Conservation (phyloP, 53 echinoderm and acorn worm genomes). For the Antedon mediterranea region DNA sequence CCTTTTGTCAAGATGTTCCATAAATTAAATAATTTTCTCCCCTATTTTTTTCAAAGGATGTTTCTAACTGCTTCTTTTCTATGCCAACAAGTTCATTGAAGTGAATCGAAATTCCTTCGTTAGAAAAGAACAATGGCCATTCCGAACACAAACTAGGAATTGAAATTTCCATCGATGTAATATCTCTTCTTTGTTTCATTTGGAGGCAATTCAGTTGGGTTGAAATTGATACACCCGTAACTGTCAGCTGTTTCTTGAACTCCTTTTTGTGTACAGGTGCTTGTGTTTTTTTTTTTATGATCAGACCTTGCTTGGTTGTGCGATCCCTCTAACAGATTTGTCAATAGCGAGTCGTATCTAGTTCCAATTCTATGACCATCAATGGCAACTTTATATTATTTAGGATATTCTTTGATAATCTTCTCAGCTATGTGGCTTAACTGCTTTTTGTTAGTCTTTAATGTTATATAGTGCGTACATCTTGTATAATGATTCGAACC, state of each 20-base stretch:
- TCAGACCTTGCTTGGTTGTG: constrained; percentile 11
- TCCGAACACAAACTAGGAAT: not conserved
- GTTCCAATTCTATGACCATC: constrained; percentile 2
- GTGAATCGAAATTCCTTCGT: not conserved
- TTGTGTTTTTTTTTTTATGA: not conserved
- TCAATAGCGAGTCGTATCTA: constrained; percentile 12
- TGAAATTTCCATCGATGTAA: not conserved
- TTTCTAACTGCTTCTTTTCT: not conserved
- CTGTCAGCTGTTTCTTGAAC: not conserved
- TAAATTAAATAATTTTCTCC: not conserved
- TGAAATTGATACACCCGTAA: constrained; percentile 5
- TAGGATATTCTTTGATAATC: not conserved
- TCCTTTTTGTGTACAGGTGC: not conserved
- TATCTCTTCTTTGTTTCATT: not conserved
- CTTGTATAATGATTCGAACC: constrained; percentile 13
- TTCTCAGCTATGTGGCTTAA: not conserved
- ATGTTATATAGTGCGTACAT: not conserved
- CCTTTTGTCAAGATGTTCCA: not conserved
- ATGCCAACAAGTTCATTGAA: not conserved
- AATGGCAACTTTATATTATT: no score
- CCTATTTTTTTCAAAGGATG: not conserved
- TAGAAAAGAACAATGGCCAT: not conserved
- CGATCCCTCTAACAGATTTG: constrained; percentile 6
- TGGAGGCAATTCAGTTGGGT: constrained; percentile 2
- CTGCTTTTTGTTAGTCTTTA: not conserved